Base-by-base conservation (phyloP, 2,888 invertebrate genomes). In the Hirtodrosophila histrioides region DNA sequence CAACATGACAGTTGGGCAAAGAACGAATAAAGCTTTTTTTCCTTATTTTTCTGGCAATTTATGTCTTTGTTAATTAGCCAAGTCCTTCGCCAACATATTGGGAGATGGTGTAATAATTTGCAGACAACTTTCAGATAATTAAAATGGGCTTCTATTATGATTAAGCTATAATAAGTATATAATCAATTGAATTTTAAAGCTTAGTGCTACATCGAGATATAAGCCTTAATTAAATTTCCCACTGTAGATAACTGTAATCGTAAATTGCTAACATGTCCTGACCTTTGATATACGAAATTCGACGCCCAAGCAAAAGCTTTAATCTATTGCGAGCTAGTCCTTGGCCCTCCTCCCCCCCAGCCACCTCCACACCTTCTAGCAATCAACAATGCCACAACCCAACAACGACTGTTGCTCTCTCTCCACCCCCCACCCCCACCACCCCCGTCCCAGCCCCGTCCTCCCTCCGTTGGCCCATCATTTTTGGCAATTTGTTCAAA, bases 401-500 rank as follows among this genome's bases (percentile, higher is more conserved):
- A 17, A 6, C 73, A 69, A 76, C 76, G 81, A 81, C 84, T 81
- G 81, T 81, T 81, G 81, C 53, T 41, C 73, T 53, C 44, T 41
- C 45, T 35, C n/a, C 41, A 23, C 31, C 17, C 39, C 48, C 53
- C 35, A 4, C 41, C 44, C 23, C 50, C 33, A 9, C 11, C n/a
- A n/a, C 44, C 33, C 40, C 31, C 4, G 36, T 27, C 6, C 43
- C 24, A 31, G 9, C 31, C 31, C 6, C 6, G 5, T 27, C 40
- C 45, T 54, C 46, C 43, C 12, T 24, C 45, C 48, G 8, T 41
- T 56, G 33, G 27, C 45, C 46, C 69, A 51, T 74, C 73, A 74
- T 74, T 74, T 74, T 74, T 84, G 85, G 81, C 81, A 84, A 81
- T 81, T 84, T 81, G 81, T 81, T 84, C 78, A 82, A 82, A 82